Conservation (phyloP, 2,888 invertebrate species). For the Eilema sororculum region DNA sequence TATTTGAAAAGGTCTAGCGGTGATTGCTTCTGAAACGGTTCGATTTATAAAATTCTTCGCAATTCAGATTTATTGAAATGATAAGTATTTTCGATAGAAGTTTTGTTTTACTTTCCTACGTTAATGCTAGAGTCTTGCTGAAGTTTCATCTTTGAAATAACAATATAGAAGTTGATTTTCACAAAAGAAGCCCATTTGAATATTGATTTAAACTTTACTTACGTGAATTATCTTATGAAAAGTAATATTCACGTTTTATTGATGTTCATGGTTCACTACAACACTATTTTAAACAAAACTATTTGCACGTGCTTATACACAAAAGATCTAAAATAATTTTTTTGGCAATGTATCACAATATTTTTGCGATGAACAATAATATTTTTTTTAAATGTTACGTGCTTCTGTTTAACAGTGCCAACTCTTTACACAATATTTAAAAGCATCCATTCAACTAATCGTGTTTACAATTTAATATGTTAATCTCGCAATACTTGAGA, state of each 20-base stretch:
- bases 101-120: constrained; percentile 18
- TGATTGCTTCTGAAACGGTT: constrained; percentile 41
- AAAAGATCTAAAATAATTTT: constrained; percentile 9
- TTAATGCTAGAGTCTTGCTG: constrained; percentile 10
- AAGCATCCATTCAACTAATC: background rate
- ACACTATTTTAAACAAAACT: background rate
- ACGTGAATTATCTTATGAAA: background rate
- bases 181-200: background rate
- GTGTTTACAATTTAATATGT: background rate
- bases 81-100: constrained; percentile 22
- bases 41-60: constrained; percentile 30
- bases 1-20: constrained; percentile 49
- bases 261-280: background rate
- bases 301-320: background rate
- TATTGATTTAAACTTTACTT: background rate
- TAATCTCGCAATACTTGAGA: background rate
- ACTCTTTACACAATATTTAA: background rate
- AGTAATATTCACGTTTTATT: background rate
- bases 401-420: background rate
- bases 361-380: constrained; percentile 9
- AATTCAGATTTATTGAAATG: constrained; percentile 16
- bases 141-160: constrained; percentile 9
- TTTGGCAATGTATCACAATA: constrained; percentile 16
- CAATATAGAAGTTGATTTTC: background rate
- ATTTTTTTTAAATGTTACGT: background rate